Evolutionary conservation across 2,113 vertebrate species (phyloP).

Genomic region (Ammospiza caudacuta): DNA sequence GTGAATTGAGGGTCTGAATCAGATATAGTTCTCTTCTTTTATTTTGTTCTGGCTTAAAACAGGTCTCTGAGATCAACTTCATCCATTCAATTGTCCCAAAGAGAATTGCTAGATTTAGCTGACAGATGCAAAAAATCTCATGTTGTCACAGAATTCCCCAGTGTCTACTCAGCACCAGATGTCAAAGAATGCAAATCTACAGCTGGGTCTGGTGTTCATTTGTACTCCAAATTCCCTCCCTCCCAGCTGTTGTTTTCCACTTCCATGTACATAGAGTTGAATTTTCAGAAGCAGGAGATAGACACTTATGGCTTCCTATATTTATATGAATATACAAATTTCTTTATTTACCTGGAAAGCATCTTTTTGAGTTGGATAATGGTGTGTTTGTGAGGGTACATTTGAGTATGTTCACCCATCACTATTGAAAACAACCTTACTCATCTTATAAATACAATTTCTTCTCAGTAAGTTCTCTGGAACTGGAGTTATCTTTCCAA

Average conservation of each 20-base stretch:
- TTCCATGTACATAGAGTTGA: neutral
- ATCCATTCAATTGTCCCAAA: neutral
- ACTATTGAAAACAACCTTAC: neutral
- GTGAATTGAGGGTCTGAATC: neutral
- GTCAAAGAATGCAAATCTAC: constrained; percentile 54
- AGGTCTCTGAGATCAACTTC: neutral
- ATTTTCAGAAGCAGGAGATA: constrained; percentile 17
- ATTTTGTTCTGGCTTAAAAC: neutral
- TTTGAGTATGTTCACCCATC: accelerated
- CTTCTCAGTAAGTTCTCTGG: neutral
- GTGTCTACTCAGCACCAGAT: constrained; percentile 53
- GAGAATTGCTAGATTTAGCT: constrained; percentile 44
- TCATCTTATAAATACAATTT: neutral
- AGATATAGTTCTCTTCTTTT: neutral
- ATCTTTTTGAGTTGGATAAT: neutral
- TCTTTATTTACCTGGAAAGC: neutral
- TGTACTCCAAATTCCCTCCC: constrained; percentile 28
- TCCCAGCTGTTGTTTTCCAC: constrained; percentile 62
- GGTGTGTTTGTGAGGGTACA: neutral
- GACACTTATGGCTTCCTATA: neutral
- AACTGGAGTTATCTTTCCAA: neutral
- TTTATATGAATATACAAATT: neutral
- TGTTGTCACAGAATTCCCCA: constrained; percentile 41
- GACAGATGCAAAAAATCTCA: constrained; percentile 57
- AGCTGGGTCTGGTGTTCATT: constrained; percentile 53